Conservation (phyloP, 2,888 invertebrate species). For the Nemotelus pantherinus region DNA sequence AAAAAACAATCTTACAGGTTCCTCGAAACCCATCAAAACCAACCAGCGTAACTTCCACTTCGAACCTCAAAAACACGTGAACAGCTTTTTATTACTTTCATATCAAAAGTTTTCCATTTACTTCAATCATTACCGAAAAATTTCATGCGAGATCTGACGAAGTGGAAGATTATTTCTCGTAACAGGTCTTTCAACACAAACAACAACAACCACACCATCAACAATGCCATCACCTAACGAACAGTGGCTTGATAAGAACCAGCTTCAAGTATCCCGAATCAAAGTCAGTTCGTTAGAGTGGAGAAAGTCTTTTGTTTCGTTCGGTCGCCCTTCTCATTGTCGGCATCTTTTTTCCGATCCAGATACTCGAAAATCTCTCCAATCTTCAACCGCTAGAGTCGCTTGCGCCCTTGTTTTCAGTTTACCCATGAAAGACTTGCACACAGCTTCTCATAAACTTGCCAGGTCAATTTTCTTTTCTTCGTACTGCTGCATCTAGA, state of each 20-base stretch:
- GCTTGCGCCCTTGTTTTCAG: no score
- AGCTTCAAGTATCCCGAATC: not conserved
- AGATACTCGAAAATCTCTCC: no score
- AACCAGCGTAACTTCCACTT: no score
- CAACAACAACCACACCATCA: not conserved
- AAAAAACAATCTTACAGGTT: no score
- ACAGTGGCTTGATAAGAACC: no score
- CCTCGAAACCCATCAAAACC: no score
- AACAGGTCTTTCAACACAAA: not conserved
- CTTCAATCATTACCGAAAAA: slow-evolving; percentile 17
- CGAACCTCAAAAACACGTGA: slow-evolving; percentile 9
- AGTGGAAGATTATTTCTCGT: slow-evolving; percentile 9
- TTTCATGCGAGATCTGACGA: slow-evolving; percentile 24
- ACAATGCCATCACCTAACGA: not conserved
- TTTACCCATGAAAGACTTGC: no score
- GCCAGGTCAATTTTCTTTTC: not conserved
- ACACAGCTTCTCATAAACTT: slow-evolving; percentile 16
- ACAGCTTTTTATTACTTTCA: slow-evolving; percentile 20
- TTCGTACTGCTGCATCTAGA: not conserved
- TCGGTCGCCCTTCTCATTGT: not conserved
- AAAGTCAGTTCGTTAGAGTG: not conserved
- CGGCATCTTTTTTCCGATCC: no score
- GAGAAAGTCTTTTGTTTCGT: slow-evolving; percentile 1
- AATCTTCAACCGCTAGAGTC: no score
- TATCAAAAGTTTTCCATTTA: not conserved